These are phyloP conservation scores for Baccha elongata DNA, from an alignment of 2,888 invertebrate genomes.

Conservation along the genomic window DNA sequence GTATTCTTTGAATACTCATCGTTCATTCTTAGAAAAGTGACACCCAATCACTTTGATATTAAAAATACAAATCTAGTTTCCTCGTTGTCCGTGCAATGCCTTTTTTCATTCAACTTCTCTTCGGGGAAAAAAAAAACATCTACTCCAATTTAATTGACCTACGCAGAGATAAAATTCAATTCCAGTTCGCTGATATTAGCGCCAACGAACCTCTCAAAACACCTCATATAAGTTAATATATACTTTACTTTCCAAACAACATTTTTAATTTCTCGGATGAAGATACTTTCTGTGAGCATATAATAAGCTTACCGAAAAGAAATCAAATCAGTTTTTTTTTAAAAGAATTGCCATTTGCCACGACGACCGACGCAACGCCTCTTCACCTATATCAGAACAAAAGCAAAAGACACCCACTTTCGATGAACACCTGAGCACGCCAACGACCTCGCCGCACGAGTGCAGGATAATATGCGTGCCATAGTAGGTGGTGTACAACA, in stretches of 20 bases:
- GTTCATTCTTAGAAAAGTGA: no score
- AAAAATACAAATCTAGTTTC: no score
- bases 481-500: slow-evolving; percentile 61
- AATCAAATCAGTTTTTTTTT: neutral
- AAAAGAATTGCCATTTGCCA: neutral
- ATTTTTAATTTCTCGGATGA: neutral
- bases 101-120: no score
- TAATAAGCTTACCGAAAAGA: neutral
- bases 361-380: neutral
- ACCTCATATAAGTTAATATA: neutral
- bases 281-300: neutral
- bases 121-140: no score
- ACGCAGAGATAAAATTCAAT: no score
- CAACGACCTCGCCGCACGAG: neutral
- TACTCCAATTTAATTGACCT: no score
- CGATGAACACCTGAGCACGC: slow-evolving; percentile 38
- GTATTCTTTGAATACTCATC: no score
- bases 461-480: slow-evolving; percentile 39
- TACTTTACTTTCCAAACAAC: neutral
- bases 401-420: slow-evolving; percentile 41
- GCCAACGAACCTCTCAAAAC: neutral
- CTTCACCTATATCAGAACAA: neutral
- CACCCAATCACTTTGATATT: no score
- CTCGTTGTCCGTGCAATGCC: no score
- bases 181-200: neutral